Evolutionary conservation across 2,797 vertebrate genomes (phyloP), one percentile per base, ranked within the genome.

Genomic region (Clarias pachynema): DNA sequence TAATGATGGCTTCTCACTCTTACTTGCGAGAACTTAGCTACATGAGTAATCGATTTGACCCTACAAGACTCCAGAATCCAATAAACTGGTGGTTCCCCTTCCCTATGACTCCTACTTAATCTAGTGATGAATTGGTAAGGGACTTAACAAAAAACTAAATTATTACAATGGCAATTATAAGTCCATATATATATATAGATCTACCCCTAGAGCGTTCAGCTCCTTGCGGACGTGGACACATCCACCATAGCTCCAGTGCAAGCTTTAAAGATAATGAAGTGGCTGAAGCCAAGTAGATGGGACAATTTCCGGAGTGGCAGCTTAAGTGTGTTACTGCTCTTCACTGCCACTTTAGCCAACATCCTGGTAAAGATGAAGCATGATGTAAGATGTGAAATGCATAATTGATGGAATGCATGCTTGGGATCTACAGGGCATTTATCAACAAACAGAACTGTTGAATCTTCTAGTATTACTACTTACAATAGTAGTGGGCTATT

Each of bases 401-500:
- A 69, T 77, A 10, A 63, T 57, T 44, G 26, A 69, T 69, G n/a
- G 31, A 84, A 79, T 65, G 2, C 29, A 74, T 84, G 68, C 34
- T 29, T 73, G 59, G 31, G 65, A 69, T 73, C 60, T 65, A 78
- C 87, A 79, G 56, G 6, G 24, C 22, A 37, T 82, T 5, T 7
- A 70, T 87, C 59, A 79, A 31, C n/a, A 79, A 79, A 53, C 22
- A 49, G 34, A 44, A 73, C 70, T 59, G 56, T 37, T 56, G 73
- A 59, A 79, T 66, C 63, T 82, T 79, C 29, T 40, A 77, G 31
- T 53, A 86, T 77, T 87, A 78, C 79, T 20, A 16, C 63, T 84
- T 62, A 82, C 40, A 83, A 83, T 68, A 63, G 79, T 62, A 85
- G 85, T 77, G 84, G 65, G 78, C 91, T 88, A 90, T 83, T 88